These are phyloP conservation scores for Brachyrhaphis roseni DNA, from an alignment of 2,797 vertebrate genomes.

Conservation along the genomic window DNA sequence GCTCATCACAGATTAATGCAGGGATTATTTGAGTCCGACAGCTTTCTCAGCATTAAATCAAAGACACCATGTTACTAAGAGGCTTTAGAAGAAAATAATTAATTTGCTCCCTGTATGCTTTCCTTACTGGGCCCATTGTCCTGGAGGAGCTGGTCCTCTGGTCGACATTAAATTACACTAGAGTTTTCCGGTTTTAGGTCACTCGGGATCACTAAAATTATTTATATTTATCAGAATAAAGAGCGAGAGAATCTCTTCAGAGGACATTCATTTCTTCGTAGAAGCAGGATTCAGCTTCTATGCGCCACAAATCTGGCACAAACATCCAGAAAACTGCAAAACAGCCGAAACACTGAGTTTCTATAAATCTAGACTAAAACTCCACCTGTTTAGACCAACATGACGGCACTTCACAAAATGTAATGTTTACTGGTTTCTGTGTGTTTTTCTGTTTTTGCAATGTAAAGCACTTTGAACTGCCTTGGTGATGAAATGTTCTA, in stretches of 20 bases:
- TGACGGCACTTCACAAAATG: too few species aligned
- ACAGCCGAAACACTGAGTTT: too few species aligned
- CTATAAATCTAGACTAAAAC: too few species aligned
- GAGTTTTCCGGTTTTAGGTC: neutral
- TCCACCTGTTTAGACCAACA: too few species aligned
- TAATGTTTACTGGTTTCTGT: too few species aligned
- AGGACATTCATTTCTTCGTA: neutral
- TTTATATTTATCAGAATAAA: neutral
- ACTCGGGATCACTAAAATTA: neutral
- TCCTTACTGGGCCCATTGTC: constrained; percentile 12
- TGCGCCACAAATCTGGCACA: too few species aligned
- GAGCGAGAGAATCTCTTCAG: neutral
- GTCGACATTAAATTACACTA: neutral
- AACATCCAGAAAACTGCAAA: too few species aligned
- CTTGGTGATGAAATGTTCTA: too few species aligned
- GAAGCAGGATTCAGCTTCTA: too few species aligned
- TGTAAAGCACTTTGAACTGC: too few species aligned
- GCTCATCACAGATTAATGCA: constrained; percentile 69
- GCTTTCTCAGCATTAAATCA: constrained; percentile 70
- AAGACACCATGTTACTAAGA: constrained; percentile 67
- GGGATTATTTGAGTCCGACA: constrained; percentile 69
- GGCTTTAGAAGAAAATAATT: constrained; percentile 59
- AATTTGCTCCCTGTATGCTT: constrained; percentile 20
- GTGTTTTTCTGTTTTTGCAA: too few species aligned
- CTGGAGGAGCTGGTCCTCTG: neutral